A percentile compares a stretch with the other conserved stretches of the same genome.
Conservation (phyloP, 1,140 invertebrate genomes). For the Octopus bimaculoides region DNA sequence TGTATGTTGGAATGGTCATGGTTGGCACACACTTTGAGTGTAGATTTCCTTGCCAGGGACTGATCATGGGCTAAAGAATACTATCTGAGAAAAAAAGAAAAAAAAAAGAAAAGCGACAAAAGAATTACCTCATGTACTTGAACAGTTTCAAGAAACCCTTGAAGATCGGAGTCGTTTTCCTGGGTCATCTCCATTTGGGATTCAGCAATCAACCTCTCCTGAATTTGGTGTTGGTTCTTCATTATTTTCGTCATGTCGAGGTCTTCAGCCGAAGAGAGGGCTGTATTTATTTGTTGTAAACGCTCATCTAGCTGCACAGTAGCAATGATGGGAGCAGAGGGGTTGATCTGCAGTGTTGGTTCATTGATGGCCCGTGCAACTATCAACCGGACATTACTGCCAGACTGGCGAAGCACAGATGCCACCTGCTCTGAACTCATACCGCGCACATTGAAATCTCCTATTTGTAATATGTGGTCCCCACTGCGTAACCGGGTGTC, state of each 20-base stretch:
- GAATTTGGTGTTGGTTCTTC: not conserved
- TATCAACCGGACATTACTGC: constrained; percentile 79
- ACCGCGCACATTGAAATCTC: constrained; percentile 83
- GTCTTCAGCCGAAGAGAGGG: constrained; percentile 20
- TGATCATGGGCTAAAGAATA: no score
- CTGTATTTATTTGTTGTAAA: constrained; percentile 43
- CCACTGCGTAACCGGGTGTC: constrained; percentile 85
- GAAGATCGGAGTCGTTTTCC: not conserved
- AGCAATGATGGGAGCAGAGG: constrained; percentile 50
- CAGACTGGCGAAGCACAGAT: constrained; percentile 82
- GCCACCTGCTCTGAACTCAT: constrained; percentile 93
- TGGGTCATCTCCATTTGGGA: not conserved
- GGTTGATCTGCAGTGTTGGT: constrained; percentile 34
- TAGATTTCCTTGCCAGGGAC: no score
- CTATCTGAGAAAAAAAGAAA: no score
- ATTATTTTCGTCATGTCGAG: not conserved
- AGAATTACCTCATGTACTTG: constrained; percentile 13
- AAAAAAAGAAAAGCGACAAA: no score
- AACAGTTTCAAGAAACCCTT: constrained; percentile 11
- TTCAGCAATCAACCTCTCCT: not conserved
- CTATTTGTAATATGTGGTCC: constrained; percentile 92
- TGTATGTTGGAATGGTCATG: no score
- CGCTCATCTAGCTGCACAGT: constrained; percentile 53
- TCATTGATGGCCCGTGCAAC: constrained; percentile 69
- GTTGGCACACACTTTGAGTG: no score